These are phyloP conservation scores for Sebastes taczanowskii DNA, from an alignment of 2,797 vertebrate species.

Conservation along the genomic window DNA sequence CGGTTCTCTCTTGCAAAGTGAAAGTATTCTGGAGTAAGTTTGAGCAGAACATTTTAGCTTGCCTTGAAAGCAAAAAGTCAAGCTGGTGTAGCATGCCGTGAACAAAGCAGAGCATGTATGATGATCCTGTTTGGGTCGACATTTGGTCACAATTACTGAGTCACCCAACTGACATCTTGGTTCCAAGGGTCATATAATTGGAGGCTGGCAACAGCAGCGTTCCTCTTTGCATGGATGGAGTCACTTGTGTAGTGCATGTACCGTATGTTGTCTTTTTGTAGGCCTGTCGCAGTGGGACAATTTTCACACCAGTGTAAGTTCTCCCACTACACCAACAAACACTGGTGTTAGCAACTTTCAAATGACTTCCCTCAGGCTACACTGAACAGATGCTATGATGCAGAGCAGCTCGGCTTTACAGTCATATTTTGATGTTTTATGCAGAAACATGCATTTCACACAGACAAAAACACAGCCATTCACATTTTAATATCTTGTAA, in stretches of 20 bases:
- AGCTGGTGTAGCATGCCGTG: background rate
- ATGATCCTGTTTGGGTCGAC: background rate
- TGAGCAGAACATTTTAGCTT: slow-evolving; percentile 33
- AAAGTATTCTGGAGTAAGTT: background rate
- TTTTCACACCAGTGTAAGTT: slow-evolving; percentile 10
- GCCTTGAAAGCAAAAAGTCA: background rate
- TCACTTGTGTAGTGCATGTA: background rate
- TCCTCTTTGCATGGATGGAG: background rate
- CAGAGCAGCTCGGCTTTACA: slow-evolving; percentile 37
- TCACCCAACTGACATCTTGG: background rate
- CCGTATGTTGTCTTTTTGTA: background rate
- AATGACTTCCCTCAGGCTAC: slow-evolving; percentile 56
- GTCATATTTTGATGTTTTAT: slow-evolving; percentile 23
- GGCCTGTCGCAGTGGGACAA: background rate
- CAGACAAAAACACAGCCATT: background rate
- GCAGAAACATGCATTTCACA: slow-evolving; percentile 11
- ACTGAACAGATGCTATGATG: slow-evolving; percentile 46
- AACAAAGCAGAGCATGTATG: background rate
- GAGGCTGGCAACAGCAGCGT: background rate
- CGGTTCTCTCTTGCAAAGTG: background rate
- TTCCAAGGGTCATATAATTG: background rate
- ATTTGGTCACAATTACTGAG: background rate
- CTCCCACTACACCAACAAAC: slow-evolving; percentile 29
- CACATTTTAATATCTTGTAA: background rate
- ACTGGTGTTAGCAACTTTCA: slow-evolving; percentile 56